Conservation (phyloP, 2,888 invertebrate genomes). For the Caenorhabditis sp. region DNA sequence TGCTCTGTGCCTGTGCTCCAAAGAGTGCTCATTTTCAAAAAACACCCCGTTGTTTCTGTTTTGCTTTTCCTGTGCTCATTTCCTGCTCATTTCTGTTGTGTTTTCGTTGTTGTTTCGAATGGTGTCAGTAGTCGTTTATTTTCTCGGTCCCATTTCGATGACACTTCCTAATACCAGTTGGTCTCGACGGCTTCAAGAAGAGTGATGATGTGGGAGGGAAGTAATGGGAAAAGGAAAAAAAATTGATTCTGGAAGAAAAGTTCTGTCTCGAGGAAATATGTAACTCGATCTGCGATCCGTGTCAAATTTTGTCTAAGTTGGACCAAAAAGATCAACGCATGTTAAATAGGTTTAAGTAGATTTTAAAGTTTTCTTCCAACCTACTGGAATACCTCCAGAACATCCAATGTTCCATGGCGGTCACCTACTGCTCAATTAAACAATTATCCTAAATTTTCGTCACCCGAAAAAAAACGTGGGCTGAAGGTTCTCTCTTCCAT, state of each 20-base stretch:
- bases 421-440: constrained; percentile 5
- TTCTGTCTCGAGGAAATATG: too few relatives aligned
- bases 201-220: neutral
- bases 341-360: too few relatives aligned
- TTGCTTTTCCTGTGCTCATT: constrained; percentile 12
- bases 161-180: constrained; percentile 48
- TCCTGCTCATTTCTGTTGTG: constrained; percentile 16
- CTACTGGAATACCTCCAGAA: too few relatives aligned
- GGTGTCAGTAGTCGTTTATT: neutral
- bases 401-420: constrained; percentile 1
- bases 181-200: neutral
- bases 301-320: neutral
- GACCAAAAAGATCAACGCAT: too few relatives aligned
- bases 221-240: neutral
- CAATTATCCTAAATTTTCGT: constrained; percentile 6
- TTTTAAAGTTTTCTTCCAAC: too few relatives aligned
- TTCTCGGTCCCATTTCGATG: neutral
- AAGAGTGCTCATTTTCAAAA: constrained; percentile 55
- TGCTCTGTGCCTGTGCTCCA: constrained; percentile 30
- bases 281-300: too few relatives aligned
- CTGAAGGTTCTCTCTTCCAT: constrained; percentile 4
- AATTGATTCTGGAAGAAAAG: neutral
- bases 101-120: constrained; percentile 18
- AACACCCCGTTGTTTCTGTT: neutral
- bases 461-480: constrained; percentile 19